These are phyloP conservation scores for Julus scanicus DNA, from an alignment of 2,888 invertebrate genomes.

Conservation along the genomic window DNA sequence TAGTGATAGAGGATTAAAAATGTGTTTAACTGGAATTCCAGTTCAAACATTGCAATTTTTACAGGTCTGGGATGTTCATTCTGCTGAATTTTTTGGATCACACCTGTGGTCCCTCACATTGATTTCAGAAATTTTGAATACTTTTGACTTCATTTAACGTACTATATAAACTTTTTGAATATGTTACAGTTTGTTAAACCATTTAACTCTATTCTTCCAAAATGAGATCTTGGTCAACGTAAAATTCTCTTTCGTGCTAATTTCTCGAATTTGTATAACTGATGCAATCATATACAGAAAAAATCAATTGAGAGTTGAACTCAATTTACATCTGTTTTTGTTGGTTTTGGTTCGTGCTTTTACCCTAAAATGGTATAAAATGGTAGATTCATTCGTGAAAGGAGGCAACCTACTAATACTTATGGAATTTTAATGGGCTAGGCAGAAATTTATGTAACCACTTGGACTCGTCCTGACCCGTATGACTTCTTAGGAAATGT, in stretches of 20 bases:
- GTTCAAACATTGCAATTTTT: no score
- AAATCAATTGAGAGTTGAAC: background rate
- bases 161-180: no score
- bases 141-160: no score
- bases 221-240: no score
- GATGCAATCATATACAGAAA: background rate
- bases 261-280: background rate
- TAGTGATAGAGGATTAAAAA: no score
- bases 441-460: constrained; percentile 28
- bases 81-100: no score
- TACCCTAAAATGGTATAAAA: constrained; percentile 39
- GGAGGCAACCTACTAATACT: constrained; percentile 21
- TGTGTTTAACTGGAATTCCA: no score
- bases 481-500: constrained; percentile 9
- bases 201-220: no score
- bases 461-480: constrained; percentile 38
- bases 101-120: no score
- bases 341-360: background rate
- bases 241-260: background rate
- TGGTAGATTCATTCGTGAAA: background rate
- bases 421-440: constrained; percentile 39
- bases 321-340: background rate
- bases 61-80: no score
- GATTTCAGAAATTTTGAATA: no score
- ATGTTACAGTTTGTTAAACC: no score